phyloP scores from a whole-genome alignment of 2,113 vertebrate species.

The Pelobates fuscus region DNA sequence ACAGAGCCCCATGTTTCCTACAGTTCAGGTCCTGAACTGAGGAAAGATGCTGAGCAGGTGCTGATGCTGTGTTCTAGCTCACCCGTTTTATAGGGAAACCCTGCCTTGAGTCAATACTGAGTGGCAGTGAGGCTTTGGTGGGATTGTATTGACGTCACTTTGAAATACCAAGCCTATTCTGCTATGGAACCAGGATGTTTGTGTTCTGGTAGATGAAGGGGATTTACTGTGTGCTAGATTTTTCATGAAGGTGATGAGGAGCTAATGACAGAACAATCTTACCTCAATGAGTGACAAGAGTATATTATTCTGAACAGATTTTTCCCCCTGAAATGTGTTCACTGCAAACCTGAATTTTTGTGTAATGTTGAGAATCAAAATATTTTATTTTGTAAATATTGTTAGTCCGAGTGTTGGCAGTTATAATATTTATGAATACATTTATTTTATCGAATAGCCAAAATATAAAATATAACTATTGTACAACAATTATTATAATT shows the following conservation, averaged over 20 bases:
- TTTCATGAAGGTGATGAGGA: slow-evolving; percentile 1
- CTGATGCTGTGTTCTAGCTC: background rate
- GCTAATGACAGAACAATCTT: slow-evolving; percentile 5
- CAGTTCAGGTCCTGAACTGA: slow-evolving; percentile 29
- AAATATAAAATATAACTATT: too few species aligned
- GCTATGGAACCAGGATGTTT: slow-evolving; percentile 43
- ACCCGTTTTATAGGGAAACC: slow-evolving; percentile 12
- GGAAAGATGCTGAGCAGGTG: slow-evolving; percentile 14
- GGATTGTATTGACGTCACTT: slow-evolving; percentile 22
- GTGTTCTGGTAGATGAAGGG: slow-evolving; percentile 40
- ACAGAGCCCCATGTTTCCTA: slow-evolving; percentile 26
- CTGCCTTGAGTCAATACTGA: background rate
- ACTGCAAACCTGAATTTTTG: background rate
- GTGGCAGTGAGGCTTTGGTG: background rate
- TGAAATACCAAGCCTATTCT: slow-evolving; percentile 6
- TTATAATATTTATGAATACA: too few species aligned
- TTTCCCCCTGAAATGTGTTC: background rate
- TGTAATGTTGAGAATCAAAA: background rate
- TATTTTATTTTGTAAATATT: too few species aligned
- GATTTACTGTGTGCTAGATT: background rate
- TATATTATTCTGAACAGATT: background rate
- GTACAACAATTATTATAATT: too few species aligned
- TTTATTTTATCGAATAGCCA: too few species aligned
- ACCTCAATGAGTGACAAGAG: slow-evolving; percentile 22
- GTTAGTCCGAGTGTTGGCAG: too few species aligned